Conservation (phyloP, 1,140 invertebrate genomes). For the Dreissena rostriformis region DNA sequence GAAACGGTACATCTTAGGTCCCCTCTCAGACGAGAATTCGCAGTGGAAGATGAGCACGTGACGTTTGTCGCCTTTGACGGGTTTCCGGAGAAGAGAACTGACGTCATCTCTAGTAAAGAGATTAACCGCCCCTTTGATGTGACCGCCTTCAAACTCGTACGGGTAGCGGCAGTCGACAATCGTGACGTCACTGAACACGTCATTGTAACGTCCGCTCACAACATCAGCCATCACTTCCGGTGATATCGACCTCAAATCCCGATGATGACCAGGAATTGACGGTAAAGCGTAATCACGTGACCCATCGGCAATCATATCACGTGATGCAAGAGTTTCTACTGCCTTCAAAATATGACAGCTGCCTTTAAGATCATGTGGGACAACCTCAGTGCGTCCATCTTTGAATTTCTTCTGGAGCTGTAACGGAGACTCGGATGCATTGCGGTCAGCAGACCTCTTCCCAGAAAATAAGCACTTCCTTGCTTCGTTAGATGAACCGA, state of each 20-base stretch:
- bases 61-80: slow-evolving; percentile 78
- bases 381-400: no score
- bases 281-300: slow-evolving; percentile 84
- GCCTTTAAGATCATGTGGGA: no score
- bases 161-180: no score
- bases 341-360: neutral
- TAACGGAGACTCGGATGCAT: no score
- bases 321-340: slow-evolving; percentile 27
- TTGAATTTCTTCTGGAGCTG: no score
- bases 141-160: no score
- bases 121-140: no score
- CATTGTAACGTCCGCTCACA: neutral
- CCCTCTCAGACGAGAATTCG: slow-evolving; percentile 97
- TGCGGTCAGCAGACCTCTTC: no score
- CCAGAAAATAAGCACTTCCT: no score
- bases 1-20: slow-evolving; percentile 89
- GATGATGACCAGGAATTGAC: slow-evolving; percentile 88
- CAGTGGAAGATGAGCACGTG: slow-evolving; percentile 97
- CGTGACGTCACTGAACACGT: no score
- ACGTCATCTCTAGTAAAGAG: no score
- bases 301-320: slow-evolving; percentile 39
- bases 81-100: slow-evolving; percentile 14
- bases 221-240: slow-evolving; percentile 83
- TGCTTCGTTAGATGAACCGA: no score
- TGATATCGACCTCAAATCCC: slow-evolving; percentile 93